A percentile compares a stretch with the other conserved stretches of the same genome.
Conservation (phyloP, 2,113 vertebrate genomes). For the Apteryx mantelli region DNA sequence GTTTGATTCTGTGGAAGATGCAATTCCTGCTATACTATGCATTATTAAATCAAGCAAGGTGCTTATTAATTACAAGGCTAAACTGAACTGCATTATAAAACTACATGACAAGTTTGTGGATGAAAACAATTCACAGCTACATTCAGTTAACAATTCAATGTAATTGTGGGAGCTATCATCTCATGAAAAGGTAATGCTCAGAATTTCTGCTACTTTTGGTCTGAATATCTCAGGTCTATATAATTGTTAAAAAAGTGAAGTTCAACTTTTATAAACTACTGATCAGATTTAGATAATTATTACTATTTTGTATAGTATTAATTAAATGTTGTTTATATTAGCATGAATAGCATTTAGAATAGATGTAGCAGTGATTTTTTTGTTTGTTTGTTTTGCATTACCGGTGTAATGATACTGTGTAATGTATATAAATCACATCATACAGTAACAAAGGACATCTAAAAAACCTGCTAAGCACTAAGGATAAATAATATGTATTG, state of each 20-base stretch:
- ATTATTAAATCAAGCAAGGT: neutral
- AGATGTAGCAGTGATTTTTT: neutral
- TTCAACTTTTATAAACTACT: neutral
- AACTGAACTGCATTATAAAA: neutral
- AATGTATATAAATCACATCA: neutral
- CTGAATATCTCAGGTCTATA: neutral
- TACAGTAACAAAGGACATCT: neutral
- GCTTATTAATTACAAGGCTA: neutral
- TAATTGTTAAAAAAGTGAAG: neutral
- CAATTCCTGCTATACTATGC: neutral
- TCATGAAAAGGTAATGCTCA: neutral
- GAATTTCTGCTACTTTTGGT: neutral
- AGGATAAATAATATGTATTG: neutral
- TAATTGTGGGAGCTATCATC: neutral
- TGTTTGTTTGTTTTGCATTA: neutral
- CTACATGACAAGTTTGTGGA: neutral
- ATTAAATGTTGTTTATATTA: neutral
- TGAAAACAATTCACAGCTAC: neutral
- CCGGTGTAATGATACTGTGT: neutral
- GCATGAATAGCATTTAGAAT: neutral
- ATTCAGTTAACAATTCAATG: neutral
- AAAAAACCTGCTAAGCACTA: neutral
- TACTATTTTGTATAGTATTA: neutral
- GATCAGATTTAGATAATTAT: neutral
- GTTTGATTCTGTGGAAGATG: neutral